Base-by-base conservation (phyloP, 2,113 vertebrate genomes). In the Oreochromis spilurus region DNA sequence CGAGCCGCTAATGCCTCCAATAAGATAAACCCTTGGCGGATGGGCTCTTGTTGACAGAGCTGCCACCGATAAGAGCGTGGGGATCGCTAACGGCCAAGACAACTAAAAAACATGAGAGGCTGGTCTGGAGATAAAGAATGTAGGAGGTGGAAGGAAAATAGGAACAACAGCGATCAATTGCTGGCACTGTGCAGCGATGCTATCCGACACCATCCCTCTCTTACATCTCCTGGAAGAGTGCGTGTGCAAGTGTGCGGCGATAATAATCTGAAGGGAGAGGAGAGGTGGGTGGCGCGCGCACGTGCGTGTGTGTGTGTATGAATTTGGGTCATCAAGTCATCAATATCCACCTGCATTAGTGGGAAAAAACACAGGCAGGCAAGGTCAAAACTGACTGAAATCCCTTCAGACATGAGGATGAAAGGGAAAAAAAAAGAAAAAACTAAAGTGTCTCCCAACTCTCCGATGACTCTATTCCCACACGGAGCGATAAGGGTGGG, bases 81-180 rank as follows among this genome's bases (percentile, higher is more conserved):
- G 87, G 89, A 93, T 89, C 81, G 60, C 91, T 86, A 90, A 88
- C 90, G 10, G 87, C 88, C 89, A 29, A 89, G 87, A 91, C 87
- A 26, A 81, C 50, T 65, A 16, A 87, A 87, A 86, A 89, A 94
- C 90, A 93, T 19, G 91, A 92, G 91, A 92, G 85, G 85, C 86
- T 12, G 86, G 65, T 84, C 67, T 13, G 84, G 21, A 90, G 93
- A 94, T 94, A 95, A 94, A 91, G 87, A 77, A 92, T 43, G 92
- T 57, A 82, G 87, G 87, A 90, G 91, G 91, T 50, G 87, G 89
- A 82, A 90, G 91, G 87, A 92, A 93, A 93, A 94, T 31, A 81
- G 91, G 87, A 94, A 94, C 89, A 93, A 89, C 84, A 57, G 86
- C 91, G 65, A 95, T 95, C 94, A 95, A 90, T 93, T 77, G 89